phyloP scores from a whole-genome alignment of 2,797 vertebrate species.

The Muraenolepis orangiensis region DNA sequence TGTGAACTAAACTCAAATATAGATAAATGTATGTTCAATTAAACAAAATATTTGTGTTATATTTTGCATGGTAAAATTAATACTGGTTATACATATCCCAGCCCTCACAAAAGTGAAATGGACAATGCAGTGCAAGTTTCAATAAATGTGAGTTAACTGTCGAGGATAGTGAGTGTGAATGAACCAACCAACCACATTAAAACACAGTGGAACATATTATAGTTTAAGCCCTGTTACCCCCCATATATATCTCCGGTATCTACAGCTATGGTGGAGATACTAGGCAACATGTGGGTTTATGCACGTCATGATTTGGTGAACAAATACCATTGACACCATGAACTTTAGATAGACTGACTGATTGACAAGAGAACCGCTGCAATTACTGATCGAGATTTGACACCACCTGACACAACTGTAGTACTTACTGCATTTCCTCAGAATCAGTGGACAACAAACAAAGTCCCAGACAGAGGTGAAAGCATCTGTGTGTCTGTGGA shows the following conservation, averaged over 20 bases:
- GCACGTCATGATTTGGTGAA: neutral
- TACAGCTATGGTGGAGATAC: neutral
- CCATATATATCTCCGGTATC: neutral
- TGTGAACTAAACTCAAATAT: too few relatives aligned
- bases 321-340: neutral
- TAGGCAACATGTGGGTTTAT: neutral
- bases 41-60: too few relatives aligned
- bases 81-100: too few relatives aligned
- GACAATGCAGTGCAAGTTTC: too few relatives aligned
- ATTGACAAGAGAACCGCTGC: neutral
- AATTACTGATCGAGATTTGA: neutral
- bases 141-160: too few relatives aligned
- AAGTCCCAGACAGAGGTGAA: neutral
- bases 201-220: neutral
- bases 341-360: neutral
- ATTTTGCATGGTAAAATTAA: too few relatives aligned
- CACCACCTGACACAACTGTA: neutral
- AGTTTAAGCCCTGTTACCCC: too few relatives aligned
- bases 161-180: too few relatives aligned
- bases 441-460: too few relatives aligned
- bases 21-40: too few relatives aligned
- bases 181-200: neutral
- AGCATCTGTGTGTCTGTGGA: neutral
- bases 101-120: too few relatives aligned
- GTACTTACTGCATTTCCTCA: neutral